Evolutionary conservation across 2,113 vertebrate genomes (phyloP).

Genomic region (Boleophthalmus pectinirostris): DNA sequence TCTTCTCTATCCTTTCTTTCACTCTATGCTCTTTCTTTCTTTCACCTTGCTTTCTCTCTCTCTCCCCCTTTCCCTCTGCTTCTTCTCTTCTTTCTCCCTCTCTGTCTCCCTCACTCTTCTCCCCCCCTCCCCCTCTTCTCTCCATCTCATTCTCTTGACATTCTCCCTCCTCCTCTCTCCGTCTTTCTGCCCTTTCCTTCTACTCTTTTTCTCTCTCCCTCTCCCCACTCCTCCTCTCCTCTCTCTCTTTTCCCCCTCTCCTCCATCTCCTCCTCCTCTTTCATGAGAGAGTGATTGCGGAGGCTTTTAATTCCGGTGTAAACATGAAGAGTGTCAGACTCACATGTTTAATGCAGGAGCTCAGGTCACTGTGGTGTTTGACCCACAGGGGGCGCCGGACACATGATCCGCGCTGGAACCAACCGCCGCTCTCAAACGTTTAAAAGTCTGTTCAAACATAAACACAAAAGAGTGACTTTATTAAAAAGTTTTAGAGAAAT

Average conservation of each 20-base stretch:
- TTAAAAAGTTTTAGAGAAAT: neutral
- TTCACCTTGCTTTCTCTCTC: neutral
- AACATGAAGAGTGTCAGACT: constrained; percentile 82
- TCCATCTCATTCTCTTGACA: neutral
- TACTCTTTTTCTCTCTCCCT: neutral
- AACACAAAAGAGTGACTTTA: neutral
- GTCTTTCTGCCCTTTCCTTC: neutral
- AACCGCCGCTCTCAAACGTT: neutral
- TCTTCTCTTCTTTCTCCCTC: neutral
- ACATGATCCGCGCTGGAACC: constrained; percentile 27
- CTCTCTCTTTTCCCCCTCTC: neutral
- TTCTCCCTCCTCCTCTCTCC: neutral
- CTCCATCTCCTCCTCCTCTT: constrained; percentile 14
- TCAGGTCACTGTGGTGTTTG: constrained; percentile 80
- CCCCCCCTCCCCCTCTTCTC: neutral
- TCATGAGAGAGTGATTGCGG: constrained; percentile 73
- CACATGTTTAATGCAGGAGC: constrained; percentile 81
- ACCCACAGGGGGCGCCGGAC: constrained; percentile 58
- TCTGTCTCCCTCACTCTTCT: neutral
- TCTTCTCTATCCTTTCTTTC: neutral
- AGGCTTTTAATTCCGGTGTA: constrained; percentile 85
- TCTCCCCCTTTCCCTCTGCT: neutral
- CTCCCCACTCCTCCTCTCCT: neutral
- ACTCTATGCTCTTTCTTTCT: neutral
- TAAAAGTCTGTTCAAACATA: neutral